Evolutionary conservation across 2,888 invertebrate species (phyloP).

Genomic region (Drosophila dives): DNA sequence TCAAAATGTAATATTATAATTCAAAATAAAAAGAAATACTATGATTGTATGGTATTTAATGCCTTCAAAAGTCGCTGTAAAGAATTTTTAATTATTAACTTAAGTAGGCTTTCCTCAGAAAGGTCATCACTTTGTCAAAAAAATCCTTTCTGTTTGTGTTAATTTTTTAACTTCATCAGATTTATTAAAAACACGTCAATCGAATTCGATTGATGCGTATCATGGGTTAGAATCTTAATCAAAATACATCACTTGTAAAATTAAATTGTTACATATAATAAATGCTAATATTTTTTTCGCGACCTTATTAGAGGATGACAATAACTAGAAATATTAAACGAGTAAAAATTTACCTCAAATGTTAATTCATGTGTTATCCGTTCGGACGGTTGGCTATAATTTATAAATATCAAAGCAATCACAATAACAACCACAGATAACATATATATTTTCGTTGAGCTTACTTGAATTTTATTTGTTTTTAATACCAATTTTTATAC

Average conservation of each 20-base stretch:
- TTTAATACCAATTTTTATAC: not conserved
- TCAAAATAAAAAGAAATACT: not conserved
- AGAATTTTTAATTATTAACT: too few species aligned
- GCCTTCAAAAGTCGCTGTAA: too few species aligned
- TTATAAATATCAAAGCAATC: not conserved
- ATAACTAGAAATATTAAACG: not conserved
- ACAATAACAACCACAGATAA: not conserved
- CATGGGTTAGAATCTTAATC: not conserved
- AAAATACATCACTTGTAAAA: not conserved
- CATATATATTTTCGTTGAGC: not conserved
- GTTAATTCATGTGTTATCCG: not conserved
- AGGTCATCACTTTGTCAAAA: not conserved
- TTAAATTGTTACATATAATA: not conserved
- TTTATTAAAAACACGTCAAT: not conserved
- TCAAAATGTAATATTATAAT: not conserved
- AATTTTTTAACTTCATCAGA: not conserved
- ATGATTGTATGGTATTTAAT: too few species aligned
- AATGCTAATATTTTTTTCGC: not conserved
- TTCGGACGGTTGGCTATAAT: not conserved
- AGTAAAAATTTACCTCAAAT: not conserved
- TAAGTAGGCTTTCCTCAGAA: too few species aligned
- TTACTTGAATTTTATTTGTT: not conserved
- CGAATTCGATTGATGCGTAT: not conserved
- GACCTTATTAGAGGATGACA: not conserved
- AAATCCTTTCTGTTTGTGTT: not conserved